Evolutionary conservation across 2,888 invertebrate species (phyloP).

Genomic region (Neoascia interrupta): DNA sequence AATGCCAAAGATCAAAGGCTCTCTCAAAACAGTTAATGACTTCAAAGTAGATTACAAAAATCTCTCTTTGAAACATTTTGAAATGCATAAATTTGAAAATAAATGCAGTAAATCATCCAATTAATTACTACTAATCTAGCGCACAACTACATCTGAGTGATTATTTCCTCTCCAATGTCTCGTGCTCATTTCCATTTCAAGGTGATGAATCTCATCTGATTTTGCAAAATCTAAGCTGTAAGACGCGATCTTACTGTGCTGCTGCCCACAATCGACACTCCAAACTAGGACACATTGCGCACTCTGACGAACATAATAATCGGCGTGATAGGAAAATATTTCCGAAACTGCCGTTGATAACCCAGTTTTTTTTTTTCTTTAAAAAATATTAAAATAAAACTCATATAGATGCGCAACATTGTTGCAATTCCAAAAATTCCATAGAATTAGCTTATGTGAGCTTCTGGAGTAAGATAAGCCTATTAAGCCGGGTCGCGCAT

Average conservation of each 20-base stretch:
- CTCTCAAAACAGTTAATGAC: too few relatives aligned
- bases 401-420: conserved; percentile 14
- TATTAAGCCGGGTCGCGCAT: background rate
- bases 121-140: conserved; percentile 61
- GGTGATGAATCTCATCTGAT: conserved; percentile 61
- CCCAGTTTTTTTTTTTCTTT: conserved; percentile 27
- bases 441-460: background rate
- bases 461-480: background rate
- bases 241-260: background rate
- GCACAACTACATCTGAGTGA: conserved; percentile 45
- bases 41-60: too few relatives aligned
- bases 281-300: conserved; percentile 45
- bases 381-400: background rate
- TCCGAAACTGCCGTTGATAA: conserved; percentile 63
- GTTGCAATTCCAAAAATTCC: conserved; percentile 16
- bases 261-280: conserved; percentile 28
- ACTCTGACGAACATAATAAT: conserved; percentile 54
- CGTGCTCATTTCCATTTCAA: conserved; percentile 62
- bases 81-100: too few relatives aligned
- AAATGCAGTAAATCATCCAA: too few relatives aligned
- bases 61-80: too few relatives aligned
- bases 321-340: conserved; percentile 55
- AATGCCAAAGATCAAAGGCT: too few relatives aligned
- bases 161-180: conserved; percentile 59
- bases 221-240: conserved; percentile 13